Percentiles rank a stretch among this genome's conserved stretches.
Conservation (phyloP, 2,888 invertebrate species). For the Chaitophorus viminalis region DNA sequence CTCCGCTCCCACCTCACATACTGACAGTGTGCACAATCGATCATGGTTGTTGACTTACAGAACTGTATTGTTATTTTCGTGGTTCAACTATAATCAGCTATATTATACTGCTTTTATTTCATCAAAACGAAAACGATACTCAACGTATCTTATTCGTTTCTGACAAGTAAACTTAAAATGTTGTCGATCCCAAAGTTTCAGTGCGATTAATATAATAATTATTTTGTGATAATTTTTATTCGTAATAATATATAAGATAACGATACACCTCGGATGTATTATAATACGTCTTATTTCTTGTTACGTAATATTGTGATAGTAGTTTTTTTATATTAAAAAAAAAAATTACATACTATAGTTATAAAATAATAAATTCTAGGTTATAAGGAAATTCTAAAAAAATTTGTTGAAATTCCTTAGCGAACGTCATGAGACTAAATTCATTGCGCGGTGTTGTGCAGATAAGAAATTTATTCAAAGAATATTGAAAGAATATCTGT, state of each 20-base stretch:
- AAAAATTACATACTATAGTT: not conserved
- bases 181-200: not conserved
- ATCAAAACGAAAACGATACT: too few relatives aligned
- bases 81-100: too few relatives aligned
- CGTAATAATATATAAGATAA: not conserved
- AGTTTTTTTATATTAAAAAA: too few relatives aligned
- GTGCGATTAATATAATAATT: not conserved
- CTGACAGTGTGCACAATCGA: too few relatives aligned
- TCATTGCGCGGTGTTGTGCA: not conserved
- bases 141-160: not conserved
- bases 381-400: not conserved
- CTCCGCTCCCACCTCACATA: too few relatives aligned
- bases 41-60: too few relatives aligned
- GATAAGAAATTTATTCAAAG: not conserved
- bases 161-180: too few relatives aligned
- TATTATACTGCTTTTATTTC: too few relatives aligned
- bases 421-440: not conserved
- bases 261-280: not conserved
- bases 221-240: not conserved
- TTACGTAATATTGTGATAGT: not conserved
- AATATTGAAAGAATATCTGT: not conserved
- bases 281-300: not conserved
- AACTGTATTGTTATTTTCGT: too few relatives aligned
- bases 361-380: not conserved
- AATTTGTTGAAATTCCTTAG: not conserved